Conservation (phyloP, 2,113 vertebrate species). For the Pycnonotus jocosus region DNA sequence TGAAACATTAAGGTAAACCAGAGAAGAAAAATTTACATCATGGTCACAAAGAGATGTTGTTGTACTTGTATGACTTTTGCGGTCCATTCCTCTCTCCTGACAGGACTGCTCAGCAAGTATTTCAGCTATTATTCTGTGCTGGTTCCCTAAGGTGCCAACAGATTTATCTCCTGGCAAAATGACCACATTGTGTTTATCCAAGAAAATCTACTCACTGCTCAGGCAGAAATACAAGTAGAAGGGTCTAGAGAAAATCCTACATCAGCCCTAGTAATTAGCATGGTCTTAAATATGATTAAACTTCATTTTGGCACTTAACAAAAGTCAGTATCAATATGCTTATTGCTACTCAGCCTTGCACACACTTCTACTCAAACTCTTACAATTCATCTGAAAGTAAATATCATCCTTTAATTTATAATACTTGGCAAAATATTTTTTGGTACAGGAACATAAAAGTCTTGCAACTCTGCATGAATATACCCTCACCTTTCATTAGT, state of each 20-base stretch:
- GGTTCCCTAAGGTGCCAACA: not conserved
- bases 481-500: conserved; percentile 32
- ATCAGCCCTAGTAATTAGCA: not conserved
- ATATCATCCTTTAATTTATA: not conserved
- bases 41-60: not conserved
- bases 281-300: not conserved
- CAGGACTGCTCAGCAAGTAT: not conserved
- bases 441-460: not conserved
- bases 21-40: not conserved
- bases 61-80: not conserved
- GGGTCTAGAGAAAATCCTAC: not conserved
- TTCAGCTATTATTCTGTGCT: not conserved
- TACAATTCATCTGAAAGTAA: not conserved
- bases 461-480: not conserved
- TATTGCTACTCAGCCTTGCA: not conserved
- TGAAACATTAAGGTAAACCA: not conserved
- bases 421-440: not conserved
- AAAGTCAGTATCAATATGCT: not conserved
- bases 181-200: not conserved
- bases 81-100: not conserved
- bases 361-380: not conserved
- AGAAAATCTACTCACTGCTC: not conserved
- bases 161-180: not conserved
- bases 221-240: not conserved
- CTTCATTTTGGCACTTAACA: not conserved